Conservation (phyloP, 2,113 vertebrate genomes). For the Cromileptes altivelis region DNA sequence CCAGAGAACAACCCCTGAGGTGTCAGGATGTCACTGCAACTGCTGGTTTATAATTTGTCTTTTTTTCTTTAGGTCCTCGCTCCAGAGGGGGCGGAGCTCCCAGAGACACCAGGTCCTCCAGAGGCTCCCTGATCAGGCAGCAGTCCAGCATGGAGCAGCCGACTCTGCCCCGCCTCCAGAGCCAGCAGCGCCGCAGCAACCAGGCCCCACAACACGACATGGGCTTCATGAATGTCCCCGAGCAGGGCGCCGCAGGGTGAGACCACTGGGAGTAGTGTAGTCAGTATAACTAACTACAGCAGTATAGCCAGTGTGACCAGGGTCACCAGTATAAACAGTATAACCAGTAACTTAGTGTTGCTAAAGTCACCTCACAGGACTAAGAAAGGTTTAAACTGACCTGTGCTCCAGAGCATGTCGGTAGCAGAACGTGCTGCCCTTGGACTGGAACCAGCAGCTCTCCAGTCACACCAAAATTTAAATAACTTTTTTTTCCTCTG, state of each 20-base stretch:
- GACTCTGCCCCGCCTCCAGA: constrained; percentile 82
- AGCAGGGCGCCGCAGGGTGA: constrained; percentile 89
- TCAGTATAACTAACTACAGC: not conserved
- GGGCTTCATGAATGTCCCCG: constrained; percentile 89
- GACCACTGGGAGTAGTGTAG: not conserved
- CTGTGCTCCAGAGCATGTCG: too few relatives aligned
- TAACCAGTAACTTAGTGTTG: too few relatives aligned
- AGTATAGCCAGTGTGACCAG: not conserved
- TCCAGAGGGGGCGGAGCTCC: constrained; percentile 11
- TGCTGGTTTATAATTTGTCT: not conserved
- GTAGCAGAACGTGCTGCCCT: not conserved
- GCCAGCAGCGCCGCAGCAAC: constrained; percentile 48
- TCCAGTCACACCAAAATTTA: not conserved
- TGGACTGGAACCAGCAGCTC: not conserved
- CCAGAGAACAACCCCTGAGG: not conserved
- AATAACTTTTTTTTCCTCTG: too few relatives aligned
- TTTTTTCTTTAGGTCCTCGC: constrained; percentile 27
- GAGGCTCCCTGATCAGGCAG: constrained; percentile 80
- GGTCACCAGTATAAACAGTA: not conserved
- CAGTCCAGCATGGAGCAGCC: constrained; percentile 88
- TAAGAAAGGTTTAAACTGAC: too few relatives aligned
- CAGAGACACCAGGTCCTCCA: constrained; percentile 24
- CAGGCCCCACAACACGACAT: constrained; percentile 66
- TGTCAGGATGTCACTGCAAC: rapidly evolving
- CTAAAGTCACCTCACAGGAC: too few relatives aligned